phyloP scores from a whole-genome alignment of 1,140 invertebrate species.

The Drosophila asahinai region DNA sequence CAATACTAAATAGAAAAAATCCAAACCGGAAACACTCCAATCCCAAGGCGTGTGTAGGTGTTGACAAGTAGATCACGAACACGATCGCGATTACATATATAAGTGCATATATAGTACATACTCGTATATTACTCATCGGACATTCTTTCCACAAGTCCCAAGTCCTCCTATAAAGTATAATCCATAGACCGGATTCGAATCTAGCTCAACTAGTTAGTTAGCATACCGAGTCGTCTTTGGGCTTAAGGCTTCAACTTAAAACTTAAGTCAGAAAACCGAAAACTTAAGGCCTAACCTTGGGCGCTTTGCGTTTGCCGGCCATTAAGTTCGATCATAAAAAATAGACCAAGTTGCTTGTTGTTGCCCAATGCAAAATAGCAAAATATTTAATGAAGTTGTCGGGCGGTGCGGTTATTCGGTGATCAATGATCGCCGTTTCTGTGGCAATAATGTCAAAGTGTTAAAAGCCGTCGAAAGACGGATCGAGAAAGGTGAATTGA shows the following conservation, averaged over 20 bases:
- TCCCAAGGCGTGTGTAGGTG: constrained; percentile 66
- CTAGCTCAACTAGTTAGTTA: constrained; percentile 81
- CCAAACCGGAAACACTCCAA: constrained; percentile 43
- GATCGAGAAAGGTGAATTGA: constrained; percentile 38
- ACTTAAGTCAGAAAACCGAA: neutral
- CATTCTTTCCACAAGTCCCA: constrained; percentile 19
- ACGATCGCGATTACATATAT: constrained; percentile 34
- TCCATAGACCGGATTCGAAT: constrained; percentile 43
- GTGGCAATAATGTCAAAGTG: constrained; percentile 76
- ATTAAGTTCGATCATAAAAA: constrained; percentile 67
- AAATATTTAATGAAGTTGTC: constrained; percentile 67
- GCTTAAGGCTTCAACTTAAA: constrained; percentile 45
- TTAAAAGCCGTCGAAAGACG: constrained; percentile 58
- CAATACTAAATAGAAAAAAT: neutral
- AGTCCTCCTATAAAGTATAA: constrained; percentile 15
- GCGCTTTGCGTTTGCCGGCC: constrained; percentile 26
- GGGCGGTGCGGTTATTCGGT: constrained; percentile 17
- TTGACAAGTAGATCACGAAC: constrained; percentile 81
- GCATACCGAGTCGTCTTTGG: constrained; percentile 60
- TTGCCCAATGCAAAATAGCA: constrained; percentile 58
- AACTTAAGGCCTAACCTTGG: constrained; percentile 57
- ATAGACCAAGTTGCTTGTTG: constrained; percentile 50
- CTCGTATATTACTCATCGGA: constrained; percentile 33
- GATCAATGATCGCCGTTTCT: constrained; percentile 48
- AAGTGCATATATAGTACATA: neutral